Percentiles rank a stretch among this genome's conserved stretches.
Evolutionary conservation across 2,113 vertebrate species (phyloP).

Genomic region (Pelecanoides urinatrix): DNA sequence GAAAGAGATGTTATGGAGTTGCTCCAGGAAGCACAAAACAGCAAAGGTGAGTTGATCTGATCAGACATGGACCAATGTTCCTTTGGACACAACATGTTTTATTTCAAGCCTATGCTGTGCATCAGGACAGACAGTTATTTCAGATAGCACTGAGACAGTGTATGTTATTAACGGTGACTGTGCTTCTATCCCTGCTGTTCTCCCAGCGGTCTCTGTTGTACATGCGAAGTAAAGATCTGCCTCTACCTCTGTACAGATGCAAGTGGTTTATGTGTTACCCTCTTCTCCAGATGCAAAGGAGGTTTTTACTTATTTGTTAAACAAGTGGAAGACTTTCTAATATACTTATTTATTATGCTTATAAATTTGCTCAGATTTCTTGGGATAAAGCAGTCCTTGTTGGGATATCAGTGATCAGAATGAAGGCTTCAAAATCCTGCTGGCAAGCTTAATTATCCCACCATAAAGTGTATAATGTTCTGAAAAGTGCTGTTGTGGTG

Average conservation of each 20-base stretch:
- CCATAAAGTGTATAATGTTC: not conserved
- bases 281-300: not conserved
- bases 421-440: not conserved
- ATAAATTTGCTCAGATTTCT: not conserved
- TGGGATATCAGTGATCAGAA: not conserved
- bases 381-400: not conserved
- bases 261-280: not conserved
- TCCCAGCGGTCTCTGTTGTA: not conserved
- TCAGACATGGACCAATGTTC: not conserved
- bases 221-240: not conserved
- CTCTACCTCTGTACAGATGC: not conserved
- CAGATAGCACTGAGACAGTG: not conserved
- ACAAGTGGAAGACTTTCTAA: not conserved
- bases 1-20: slow-evolving; percentile 87
- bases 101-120: not conserved
- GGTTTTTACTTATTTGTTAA: not conserved
- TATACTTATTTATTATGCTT: not conserved
- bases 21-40: slow-evolving; percentile 86
- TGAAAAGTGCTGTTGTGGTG: not conserved
- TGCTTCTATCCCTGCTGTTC: not conserved
- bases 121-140: not conserved
- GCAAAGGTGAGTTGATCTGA: slow-evolving; percentile 82
- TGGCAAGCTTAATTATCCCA: not conserved
- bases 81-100: not conserved
- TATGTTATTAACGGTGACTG: not conserved